phyloP scores from a whole-genome alignment of 2,797 vertebrate genomes.

The Pantherophis vulpinus region DNA sequence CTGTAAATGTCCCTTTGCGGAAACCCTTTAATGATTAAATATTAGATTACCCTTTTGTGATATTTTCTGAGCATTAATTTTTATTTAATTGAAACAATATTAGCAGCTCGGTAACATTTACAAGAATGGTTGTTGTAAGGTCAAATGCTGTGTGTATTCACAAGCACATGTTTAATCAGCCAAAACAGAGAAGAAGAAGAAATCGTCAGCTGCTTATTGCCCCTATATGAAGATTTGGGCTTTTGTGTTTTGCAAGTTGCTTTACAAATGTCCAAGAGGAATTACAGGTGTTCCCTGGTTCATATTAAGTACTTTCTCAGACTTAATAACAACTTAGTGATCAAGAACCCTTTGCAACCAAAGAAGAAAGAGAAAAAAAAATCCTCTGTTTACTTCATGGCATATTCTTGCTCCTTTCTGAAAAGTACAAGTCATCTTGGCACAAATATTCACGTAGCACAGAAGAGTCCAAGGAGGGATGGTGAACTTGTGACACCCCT shows the following conservation, averaged over 20 bases:
- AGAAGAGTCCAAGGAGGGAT: not conserved
- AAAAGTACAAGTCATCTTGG: not conserved
- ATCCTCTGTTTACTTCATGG: not conserved
- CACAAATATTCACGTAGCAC: not conserved
- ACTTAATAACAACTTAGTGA: not conserved
- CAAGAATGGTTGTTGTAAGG: conserved; percentile 62
- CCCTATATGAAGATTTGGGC: not conserved
- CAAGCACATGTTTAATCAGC: conserved; percentile 70
- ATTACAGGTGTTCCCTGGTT: not conserved
- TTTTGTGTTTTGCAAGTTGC: not conserved
- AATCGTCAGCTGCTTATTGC: conserved; percentile 27
- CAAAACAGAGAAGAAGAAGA: conserved; percentile 48
- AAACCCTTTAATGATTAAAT: conserved; percentile 71
- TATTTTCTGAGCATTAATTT: conserved; percentile 79
- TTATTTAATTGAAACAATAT: conserved; percentile 77
- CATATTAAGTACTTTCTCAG: not conserved
- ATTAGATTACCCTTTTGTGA: conserved; percentile 77
- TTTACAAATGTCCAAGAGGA: conserved; percentile 9
- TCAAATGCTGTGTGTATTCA: conserved; percentile 56
- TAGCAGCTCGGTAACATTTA: conserved; percentile 73
- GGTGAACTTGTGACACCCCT: not conserved
- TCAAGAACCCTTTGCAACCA: not conserved
- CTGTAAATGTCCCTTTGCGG: conserved; percentile 69
- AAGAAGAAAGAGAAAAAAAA: not conserved
- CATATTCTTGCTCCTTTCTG: not conserved